Conservation (phyloP, 2,113 vertebrate genomes). For the Uria aalge region DNA sequence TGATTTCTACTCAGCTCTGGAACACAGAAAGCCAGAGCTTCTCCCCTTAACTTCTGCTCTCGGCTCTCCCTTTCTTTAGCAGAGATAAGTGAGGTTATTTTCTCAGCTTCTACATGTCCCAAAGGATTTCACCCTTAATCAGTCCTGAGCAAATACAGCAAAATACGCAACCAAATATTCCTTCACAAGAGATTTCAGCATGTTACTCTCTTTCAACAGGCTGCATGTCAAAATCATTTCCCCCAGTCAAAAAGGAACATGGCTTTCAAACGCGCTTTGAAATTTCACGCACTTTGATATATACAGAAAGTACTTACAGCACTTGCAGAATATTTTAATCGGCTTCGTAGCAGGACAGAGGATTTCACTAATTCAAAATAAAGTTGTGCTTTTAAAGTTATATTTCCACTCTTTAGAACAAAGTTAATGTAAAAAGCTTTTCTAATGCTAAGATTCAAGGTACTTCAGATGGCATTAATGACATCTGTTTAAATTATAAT, state of each 20-base stretch:
- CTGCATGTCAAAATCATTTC: not conserved
- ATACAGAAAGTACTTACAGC: not conserved
- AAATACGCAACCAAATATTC: not conserved
- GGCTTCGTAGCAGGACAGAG: not conserved
- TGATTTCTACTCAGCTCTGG: not conserved
- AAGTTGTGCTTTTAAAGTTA: not conserved
- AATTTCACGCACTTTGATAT: not conserved
- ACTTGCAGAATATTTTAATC: not conserved
- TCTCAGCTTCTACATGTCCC: not conserved
- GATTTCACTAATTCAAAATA: not conserved
- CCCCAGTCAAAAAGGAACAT: not conserved
- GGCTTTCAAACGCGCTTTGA: slow-evolving; percentile 13
- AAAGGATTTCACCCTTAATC: not conserved
- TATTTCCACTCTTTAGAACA: not conserved
- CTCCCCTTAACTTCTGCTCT: not conserved
- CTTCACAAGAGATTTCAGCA: not conserved
- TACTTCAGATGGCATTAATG: not conserved
- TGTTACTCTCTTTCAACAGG: not conserved
- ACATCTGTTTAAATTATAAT: not conserved
- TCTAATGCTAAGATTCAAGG: not conserved
- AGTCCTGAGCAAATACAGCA: not conserved
- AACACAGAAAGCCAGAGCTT: not conserved
- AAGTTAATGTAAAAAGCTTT: not conserved
- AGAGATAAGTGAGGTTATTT: not conserved
- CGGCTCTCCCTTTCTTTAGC: not conserved